Evolutionary conservation across 2,888 invertebrate genomes (phyloP).

Genomic region (Protonemura montana): DNA sequence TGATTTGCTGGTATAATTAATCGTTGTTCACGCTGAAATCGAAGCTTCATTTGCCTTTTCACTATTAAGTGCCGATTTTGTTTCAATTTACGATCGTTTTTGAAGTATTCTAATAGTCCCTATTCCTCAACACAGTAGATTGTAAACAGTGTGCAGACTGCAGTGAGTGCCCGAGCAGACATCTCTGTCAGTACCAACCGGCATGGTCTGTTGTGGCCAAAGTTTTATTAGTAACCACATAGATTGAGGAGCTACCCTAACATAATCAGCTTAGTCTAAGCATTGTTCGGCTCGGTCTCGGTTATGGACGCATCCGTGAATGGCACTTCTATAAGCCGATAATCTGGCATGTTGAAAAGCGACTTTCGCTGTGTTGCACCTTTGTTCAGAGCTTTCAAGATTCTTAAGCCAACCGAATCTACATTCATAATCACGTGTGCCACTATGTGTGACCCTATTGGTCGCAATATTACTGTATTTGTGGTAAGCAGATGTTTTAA

Average conservation of each 20-base stretch:
- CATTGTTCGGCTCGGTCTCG: neutral
- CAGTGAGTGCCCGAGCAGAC: too few relatives aligned
- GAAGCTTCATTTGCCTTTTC: too few relatives aligned
- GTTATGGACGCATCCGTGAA: neutral
- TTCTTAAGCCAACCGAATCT: slow-evolving; percentile 26
- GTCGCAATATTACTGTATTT: slow-evolving; percentile 8
- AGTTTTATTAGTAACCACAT: neutral
- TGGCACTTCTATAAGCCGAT: slow-evolving; percentile 42
- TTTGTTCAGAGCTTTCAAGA: slow-evolving; percentile 36
- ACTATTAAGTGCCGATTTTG: too few relatives aligned
- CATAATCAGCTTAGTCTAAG: slow-evolving; percentile 37
- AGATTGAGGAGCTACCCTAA: neutral
- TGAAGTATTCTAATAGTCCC: too few relatives aligned
- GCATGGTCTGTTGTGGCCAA: neutral
- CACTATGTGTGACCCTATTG: slow-evolving; percentile 8
- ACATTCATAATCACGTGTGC: slow-evolving; percentile 30
- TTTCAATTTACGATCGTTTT: too few relatives aligned
- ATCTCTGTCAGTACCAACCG: too few relatives aligned
- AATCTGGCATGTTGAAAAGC: slow-evolving; percentile 46
- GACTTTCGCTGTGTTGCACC: slow-evolving; percentile 45
- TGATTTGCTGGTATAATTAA: too few relatives aligned
- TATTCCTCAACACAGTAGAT: too few relatives aligned
- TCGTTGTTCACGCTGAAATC: too few relatives aligned
- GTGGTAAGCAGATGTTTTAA: slow-evolving; percentile 27
- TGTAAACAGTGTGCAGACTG: too few relatives aligned